These are phyloP conservation scores for Bostrychus sinensis DNA, from an alignment of 2,113 vertebrate species.

Conservation along the genomic window DNA sequence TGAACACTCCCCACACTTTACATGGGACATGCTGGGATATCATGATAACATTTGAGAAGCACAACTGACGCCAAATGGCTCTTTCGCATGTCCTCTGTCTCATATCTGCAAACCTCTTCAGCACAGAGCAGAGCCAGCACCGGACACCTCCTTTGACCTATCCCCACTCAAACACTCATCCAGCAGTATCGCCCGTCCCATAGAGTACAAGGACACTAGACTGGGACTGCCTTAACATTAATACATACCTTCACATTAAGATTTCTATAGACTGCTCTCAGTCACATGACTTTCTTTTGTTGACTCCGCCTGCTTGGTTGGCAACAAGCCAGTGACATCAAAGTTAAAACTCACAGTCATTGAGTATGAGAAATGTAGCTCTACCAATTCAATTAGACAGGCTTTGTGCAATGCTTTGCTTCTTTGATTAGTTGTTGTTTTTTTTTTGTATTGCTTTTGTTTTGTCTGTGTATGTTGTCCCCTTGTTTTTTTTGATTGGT, in stretches of 20 bases:
- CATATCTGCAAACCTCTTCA: slow-evolving; percentile 30
- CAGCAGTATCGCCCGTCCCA: slow-evolving; percentile 8
- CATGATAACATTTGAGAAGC: slow-evolving; percentile 10
- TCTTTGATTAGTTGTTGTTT: no score
- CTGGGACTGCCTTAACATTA: neutral
- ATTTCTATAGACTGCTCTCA: neutral
- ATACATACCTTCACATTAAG: neutral
- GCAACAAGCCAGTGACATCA: no score
- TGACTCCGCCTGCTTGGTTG: neutral
- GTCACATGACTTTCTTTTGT: neutral
- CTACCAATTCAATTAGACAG: no score
- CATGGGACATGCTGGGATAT: slow-evolving; percentile 10
- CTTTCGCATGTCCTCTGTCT: slow-evolving; percentile 12
- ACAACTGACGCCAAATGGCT: neutral
- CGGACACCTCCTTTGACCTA: slow-evolving; percentile 37
- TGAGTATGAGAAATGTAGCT: no score
- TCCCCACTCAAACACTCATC: slow-evolving; percentile 20
- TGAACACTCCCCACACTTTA: slow-evolving; percentile 5
- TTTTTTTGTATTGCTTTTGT: no score
- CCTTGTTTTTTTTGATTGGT: no score
- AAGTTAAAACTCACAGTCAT: no score
- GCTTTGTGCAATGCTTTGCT: no score
- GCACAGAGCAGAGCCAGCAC: slow-evolving; percentile 14
- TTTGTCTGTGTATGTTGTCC: no score
- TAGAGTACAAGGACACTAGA: neutral